Conservation (phyloP, 2,797 vertebrate genomes). For the Petrocephalus sullivani region DNA sequence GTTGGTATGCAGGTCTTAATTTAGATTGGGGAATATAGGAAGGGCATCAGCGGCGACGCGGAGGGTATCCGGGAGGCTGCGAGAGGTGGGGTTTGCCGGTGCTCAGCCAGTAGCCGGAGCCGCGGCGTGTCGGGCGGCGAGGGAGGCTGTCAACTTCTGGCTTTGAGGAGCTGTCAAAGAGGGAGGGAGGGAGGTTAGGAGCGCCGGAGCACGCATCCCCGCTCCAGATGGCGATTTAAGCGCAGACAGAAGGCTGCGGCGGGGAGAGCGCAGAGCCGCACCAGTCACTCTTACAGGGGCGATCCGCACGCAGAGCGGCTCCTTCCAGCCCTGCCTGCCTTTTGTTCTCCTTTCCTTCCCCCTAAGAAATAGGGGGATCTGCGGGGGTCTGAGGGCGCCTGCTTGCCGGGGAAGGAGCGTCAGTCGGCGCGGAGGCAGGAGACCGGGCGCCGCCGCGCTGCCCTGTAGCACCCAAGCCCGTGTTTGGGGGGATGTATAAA, state of each 20-base stretch:
- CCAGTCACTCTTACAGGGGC: slow-evolving; percentile 48
- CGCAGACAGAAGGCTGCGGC: slow-evolving; percentile 71
- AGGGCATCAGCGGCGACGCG: neutral
- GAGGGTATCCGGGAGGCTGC: neutral
- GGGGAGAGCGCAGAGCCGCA: slow-evolving; percentile 58
- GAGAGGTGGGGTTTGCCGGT: slow-evolving; percentile 26
- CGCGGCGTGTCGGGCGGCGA: slow-evolving; percentile 34
- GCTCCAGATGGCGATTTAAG: slow-evolving; percentile 78
- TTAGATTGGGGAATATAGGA: neutral
- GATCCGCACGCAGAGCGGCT: slow-evolving; percentile 24
- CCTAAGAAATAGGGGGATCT: neutral
- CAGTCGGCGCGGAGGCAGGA: slow-evolving; percentile 30
- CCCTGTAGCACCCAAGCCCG: slow-evolving; percentile 3
- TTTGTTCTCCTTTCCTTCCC: slow-evolving; percentile 29
- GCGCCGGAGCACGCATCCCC: slow-evolving; percentile 42
- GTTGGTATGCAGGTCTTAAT: neutral
- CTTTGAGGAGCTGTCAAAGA: slow-evolving; percentile 41
- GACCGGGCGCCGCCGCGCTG: slow-evolving; percentile 23
- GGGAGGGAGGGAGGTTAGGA: slow-evolving; percentile 48
- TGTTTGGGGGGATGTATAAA: slow-evolving; percentile 40
- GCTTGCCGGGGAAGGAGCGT: slow-evolving; percentile 33
- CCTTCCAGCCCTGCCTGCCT: neutral
- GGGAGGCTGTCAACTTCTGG: slow-evolving; percentile 43
- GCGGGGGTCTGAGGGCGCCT: slow-evolving; percentile 21
- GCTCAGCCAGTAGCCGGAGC: slow-evolving; percentile 31